phyloP scores from a whole-genome alignment of 2,888 invertebrate genomes.

The Dione juno region DNA sequence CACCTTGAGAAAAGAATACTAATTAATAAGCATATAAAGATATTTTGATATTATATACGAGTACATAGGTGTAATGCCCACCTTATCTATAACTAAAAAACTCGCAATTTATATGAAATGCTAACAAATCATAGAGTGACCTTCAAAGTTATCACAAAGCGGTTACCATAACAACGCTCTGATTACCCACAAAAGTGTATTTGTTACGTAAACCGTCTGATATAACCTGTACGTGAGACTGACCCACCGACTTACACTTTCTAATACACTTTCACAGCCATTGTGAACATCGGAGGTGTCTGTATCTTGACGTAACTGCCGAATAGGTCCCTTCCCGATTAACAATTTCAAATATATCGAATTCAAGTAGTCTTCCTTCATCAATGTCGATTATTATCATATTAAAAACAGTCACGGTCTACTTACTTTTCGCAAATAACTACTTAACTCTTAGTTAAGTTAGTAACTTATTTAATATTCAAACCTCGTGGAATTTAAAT shows the following conservation, averaged over 20 bases:
- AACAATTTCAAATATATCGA: constrained; percentile 13
- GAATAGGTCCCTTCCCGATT: constrained; percentile 45
- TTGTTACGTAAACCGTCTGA: constrained; percentile 79
- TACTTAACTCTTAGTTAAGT: too few species aligned
- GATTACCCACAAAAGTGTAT: constrained; percentile 75
- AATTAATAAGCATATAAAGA: too few species aligned
- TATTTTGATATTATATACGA: too few species aligned
- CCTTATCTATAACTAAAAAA: background rate
- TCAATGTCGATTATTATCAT: constrained; percentile 17
- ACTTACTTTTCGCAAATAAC: constrained; percentile 7
- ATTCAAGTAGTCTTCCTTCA: background rate
- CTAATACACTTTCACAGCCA: constrained; percentile 81
- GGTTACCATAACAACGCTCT: constrained; percentile 65
- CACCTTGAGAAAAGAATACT: too few species aligned
- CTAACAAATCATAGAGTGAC: constrained; percentile 35
- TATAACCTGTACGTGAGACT: constrained; percentile 78
- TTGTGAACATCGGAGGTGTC: constrained; percentile 58
- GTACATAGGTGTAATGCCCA: too few species aligned
- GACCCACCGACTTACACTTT: constrained; percentile 74
- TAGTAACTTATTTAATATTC: constrained; percentile 10
- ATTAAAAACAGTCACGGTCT: constrained; percentile 20
- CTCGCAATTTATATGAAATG: background rate
- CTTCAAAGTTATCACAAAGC: constrained; percentile 46
- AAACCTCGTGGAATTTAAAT: constrained; percentile 4
- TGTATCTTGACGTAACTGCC: constrained; percentile 65